These are phyloP conservation scores for Digitonthophagus gazella DNA, from an alignment of 2,888 invertebrate species.

Conservation along the genomic window DNA sequence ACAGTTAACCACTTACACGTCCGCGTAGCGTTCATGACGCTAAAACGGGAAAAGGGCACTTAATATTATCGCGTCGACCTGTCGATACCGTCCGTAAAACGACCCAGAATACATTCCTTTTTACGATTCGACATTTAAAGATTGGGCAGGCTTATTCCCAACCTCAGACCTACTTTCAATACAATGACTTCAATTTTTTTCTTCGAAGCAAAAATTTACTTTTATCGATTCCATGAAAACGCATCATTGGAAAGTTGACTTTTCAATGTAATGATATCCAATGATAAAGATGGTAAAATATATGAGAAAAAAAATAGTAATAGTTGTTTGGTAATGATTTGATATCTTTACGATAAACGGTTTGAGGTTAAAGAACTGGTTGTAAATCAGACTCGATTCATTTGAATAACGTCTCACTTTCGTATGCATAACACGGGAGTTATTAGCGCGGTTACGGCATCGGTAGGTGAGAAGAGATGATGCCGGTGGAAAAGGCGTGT, in stretches of 20 bases:
- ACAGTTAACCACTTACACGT: background rate
- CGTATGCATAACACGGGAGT: background rate
- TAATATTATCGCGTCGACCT: background rate
- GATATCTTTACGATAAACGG: background rate
- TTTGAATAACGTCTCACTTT: background rate
- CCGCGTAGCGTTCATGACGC: background rate
- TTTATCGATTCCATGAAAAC: too few relatives aligned
- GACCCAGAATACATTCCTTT: too few relatives aligned
- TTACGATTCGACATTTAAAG: too few relatives aligned
- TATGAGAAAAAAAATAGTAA: background rate
- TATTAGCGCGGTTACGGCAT: background rate
- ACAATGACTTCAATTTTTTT: too few relatives aligned
- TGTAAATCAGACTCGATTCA: background rate
- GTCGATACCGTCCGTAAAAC: background rate
- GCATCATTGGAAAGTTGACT: too few relatives aligned
- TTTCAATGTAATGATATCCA: too few relatives aligned
- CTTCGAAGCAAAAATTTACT: too few relatives aligned
- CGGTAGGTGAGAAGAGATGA: background rate
- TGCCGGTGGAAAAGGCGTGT: background rate
- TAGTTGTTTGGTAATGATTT: background rate
- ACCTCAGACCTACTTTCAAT: too few relatives aligned
- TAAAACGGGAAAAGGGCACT: background rate
- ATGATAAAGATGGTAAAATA: too few relatives aligned
- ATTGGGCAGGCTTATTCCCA: too few relatives aligned
- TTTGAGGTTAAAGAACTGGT: background rate